Base-by-base conservation (phyloP, 37 sponge, comb jelly and placozoan species). In the Diacarnus erythraeanus region DNA sequence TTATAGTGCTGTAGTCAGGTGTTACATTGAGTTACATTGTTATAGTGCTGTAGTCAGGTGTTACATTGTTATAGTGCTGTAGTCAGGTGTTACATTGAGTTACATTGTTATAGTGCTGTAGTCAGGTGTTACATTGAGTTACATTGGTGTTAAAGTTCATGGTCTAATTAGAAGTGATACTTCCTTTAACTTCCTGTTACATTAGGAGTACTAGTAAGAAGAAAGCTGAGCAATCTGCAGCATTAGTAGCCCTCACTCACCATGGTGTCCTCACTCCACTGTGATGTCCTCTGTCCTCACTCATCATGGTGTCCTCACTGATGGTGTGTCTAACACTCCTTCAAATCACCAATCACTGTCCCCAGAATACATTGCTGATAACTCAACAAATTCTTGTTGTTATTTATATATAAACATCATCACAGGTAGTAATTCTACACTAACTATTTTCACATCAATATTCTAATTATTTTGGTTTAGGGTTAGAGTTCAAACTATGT, bases 171-270 rank as follows among this genome's bases (percentile, higher is more conserved):
- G n/a, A n/a, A n/a, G n/a, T n/a, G n/a, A n/a, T n/a, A n/a, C n/a
- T n/a, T n/a, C n/a, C n/a, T n/a, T n/a, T n/a, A n/a, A n/a, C n/a
- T 47, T 47, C 12, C 10, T 47, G 51, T 38, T 37, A 20, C 29
- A n/a, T 33, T 68, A 93, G 94, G 94, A 38, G 44, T 3, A 89
- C 77, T 63, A 92, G 83, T 41, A 95, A 95, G 78, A 95, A 67
- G 64, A 43, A n/a, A 51, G 90, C 96, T 27, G 96, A 95, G 72
- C 96, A 95, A 51, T 65, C 87, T 37, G 93, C 96, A 22, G 93
- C 96, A 10, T 47, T 67, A 18, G 96, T 92, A 0, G 92, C 84
- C 21, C 59, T 91, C n/a, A 36, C 25, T 2, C 81, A 87, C 42
- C 36, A 75, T 22, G 81, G 76, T 1, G 57, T 83, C 3, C 31